A percentile compares a stretch with the other conserved stretches of the same genome.
Conservation (phyloP, 2,888 invertebrate species). For the Pseudanteris insignis region DNA sequence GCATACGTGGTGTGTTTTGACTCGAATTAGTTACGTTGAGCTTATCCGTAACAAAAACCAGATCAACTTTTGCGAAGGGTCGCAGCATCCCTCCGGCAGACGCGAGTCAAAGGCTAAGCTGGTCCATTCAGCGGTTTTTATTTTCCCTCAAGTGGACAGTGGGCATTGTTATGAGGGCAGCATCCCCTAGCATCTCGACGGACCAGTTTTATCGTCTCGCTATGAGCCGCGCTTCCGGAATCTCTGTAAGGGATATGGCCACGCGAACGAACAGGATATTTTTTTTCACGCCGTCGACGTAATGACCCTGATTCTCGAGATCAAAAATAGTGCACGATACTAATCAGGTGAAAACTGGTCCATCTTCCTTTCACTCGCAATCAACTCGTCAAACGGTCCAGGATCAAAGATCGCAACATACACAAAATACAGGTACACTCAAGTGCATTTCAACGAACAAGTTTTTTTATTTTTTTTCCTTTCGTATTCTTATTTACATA, state of each 20-base stretch:
- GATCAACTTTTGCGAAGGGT: constrained; percentile 23
- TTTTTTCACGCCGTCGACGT: constrained; percentile 33
- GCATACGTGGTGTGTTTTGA: constrained; percentile 30
- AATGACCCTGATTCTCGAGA: constrained; percentile 43
- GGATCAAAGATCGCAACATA: constrained; percentile 32
- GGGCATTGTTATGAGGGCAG: constrained; percentile 50
- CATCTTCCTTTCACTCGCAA: constrained; percentile 45
- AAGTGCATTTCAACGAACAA: no score
- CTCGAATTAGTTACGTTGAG: constrained; percentile 28
- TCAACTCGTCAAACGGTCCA: constrained; percentile 4
- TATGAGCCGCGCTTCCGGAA: constrained; percentile 45
- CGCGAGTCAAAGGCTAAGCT: constrained; percentile 45
- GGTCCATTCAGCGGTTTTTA: constrained; percentile 56
- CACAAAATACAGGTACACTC: neutral
- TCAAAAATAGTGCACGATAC: constrained; percentile 55
- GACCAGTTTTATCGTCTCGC: constrained; percentile 56
- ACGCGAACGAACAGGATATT: constrained; percentile 62
- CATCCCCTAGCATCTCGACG: constrained; percentile 54
- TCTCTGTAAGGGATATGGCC: constrained; percentile 54
- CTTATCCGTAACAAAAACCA: constrained; percentile 30
- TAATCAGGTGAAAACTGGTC: constrained; percentile 66
- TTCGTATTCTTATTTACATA: no score
- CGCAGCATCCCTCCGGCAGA: constrained; percentile 34
- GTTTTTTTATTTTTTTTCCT: no score
- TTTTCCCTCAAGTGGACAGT: constrained; percentile 56